phyloP scores from a whole-genome alignment of 2,113 vertebrate genomes.

The Prochilodus magdalenae region DNA sequence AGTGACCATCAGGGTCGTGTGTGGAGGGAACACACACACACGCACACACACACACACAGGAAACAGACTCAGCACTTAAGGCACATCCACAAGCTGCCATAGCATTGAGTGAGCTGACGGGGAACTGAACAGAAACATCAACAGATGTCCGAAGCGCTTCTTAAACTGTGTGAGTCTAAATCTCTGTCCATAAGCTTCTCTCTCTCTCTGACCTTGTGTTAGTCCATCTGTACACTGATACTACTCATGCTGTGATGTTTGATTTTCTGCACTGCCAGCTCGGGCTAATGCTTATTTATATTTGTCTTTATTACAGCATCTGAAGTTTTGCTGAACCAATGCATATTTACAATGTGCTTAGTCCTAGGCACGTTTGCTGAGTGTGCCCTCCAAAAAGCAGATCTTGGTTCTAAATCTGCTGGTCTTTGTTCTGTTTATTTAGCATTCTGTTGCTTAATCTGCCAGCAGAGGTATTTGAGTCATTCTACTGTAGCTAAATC shows the following conservation, averaged over 20 bases:
- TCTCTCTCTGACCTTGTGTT: neutral
- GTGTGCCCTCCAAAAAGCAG: neutral
- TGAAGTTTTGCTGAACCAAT: neutral
- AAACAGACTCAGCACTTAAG: neutral
- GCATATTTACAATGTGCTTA: neutral
- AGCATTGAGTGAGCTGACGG: neutral
- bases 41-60: constrained; percentile 15
- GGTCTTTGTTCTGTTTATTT: neutral
- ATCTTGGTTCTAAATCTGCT: neutral
- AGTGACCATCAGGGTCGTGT: constrained; percentile 6
- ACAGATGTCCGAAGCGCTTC: constrained; percentile 26
- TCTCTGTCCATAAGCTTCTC: constrained; percentile 43
- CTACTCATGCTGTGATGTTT: constrained; percentile 30
- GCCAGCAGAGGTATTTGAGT: neutral
- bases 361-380: neutral
- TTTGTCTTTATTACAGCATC: neutral
- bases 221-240: constrained; percentile 23
- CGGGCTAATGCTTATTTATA: neutral
- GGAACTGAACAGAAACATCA: neutral
- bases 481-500: neutral
- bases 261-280: constrained; percentile 28
- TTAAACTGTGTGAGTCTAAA: constrained; percentile 38
- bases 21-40: neutral
- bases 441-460: neutral
- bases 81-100: neutral